phyloP scores from a whole-genome alignment of 2,888 invertebrate genomes.

The Linnaemya tessellans region DNA sequence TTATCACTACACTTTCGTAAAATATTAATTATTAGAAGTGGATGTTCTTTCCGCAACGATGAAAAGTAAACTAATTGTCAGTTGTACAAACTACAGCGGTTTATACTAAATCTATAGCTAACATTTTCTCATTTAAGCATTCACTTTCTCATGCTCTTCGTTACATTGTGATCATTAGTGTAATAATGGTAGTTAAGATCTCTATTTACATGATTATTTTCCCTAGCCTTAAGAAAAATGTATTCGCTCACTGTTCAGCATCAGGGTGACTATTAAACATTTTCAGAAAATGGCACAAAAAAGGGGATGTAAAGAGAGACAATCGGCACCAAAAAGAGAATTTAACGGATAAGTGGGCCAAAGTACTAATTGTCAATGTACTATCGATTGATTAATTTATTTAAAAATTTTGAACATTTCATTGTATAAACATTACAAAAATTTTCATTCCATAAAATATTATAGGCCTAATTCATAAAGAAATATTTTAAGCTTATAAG shows the following conservation, averaged over 20 bases:
- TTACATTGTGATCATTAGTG: slow-evolving; percentile 8
- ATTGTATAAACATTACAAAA: too few species aligned
- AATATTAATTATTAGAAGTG: not conserved
- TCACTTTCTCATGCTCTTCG: slow-evolving; percentile 2
- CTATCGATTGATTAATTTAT: too few species aligned
- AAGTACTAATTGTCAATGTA: too few species aligned
- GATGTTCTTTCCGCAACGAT: slow-evolving; percentile 31
- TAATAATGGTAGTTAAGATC: not conserved
- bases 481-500: too few species aligned
- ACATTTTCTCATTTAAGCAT: slow-evolving; percentile 13
- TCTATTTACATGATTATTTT: slow-evolving; percentile 9
- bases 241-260: not conserved
- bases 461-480: too few species aligned
- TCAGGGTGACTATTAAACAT: too few species aligned
- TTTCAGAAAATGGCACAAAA: too few species aligned
- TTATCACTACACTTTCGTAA: not conserved
- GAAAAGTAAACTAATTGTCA: slow-evolving; percentile 40
- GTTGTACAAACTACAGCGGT: slow-evolving; percentile 12
- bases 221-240: not conserved
- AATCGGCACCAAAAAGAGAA: too few species aligned
- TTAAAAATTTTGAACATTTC: too few species aligned
- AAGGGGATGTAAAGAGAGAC: too few species aligned
- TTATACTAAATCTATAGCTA: slow-evolving; percentile 45
- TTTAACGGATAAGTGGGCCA: too few species aligned
- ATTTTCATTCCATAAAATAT: too few species aligned